Base-by-base conservation (phyloP, 2,888 invertebrate species). In the Rotaria sp. region DNA sequence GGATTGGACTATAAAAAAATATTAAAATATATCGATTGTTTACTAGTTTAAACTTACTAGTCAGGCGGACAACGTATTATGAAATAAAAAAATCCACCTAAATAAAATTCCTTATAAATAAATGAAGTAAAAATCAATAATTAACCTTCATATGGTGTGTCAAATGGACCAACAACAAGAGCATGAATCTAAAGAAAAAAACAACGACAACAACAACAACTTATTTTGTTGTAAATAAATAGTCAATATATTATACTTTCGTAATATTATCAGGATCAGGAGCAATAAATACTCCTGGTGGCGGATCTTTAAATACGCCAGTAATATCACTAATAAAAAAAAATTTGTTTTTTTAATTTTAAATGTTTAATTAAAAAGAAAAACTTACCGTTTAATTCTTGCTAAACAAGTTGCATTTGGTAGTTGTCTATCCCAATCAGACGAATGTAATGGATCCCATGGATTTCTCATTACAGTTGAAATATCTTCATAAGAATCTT, bases 1-100 rank as follows among this genome's bases (percentile, higher is more conserved):
- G 89, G 87, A 93, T 92, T 0, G 93, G 93, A 88, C 75, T 75
- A 75, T 2, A 41, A 41, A 4, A 41, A 26, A 75, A 41, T 13
- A 21, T 74, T 8, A 10, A 7, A 74, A 15, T 21, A 38, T 26
- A 38, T 7, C 30, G 8, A 7, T 30, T 35, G 4, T 10, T 0
- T 15, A 41, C 2, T 75, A 30, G 24, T 26, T 26, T 26, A 59
- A 15, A 75, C 41, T 24, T 41, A 75, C 75, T 91, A 91, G 88
- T 90, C 90, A n/a, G 92, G 91, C 5, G 93, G 93, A 88, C 92
- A 93, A 35, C 92, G 91, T 3, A 93, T 91, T n/a, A 91, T 86
- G 88, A 90, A 91, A 87, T 90, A 92, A 89, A 92, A 92, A 85
- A 92, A 91, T 7, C 92, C 92, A 84, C 92, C 92, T 89, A 93